Percentiles rank a stretch among this genome's conserved stretches.
phyloP scores from a whole-genome alignment of 2,113 vertebrate genomes.

The Hypanus sabinus region DNA sequence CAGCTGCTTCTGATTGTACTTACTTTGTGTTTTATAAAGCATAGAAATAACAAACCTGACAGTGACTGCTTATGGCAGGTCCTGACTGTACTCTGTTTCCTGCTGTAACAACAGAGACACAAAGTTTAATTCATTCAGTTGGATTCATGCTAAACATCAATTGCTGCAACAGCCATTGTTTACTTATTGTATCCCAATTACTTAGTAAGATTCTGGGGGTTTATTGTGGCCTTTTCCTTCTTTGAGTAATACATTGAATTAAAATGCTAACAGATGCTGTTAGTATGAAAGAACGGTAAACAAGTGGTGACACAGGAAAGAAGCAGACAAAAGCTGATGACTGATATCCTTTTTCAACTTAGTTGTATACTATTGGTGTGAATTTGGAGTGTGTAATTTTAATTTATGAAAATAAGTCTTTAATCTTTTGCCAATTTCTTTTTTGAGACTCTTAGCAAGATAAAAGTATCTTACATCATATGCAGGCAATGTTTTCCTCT shows the following conservation, averaged over 20 bases:
- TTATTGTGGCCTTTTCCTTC: conserved; percentile 1
- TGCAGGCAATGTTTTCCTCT: conserved; percentile 1
- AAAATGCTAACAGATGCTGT: conserved; percentile 21
- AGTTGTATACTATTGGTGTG: neutral
- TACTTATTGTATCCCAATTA: conserved; percentile 11
- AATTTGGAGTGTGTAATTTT: conserved; percentile 2
- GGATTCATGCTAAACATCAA: conserved; percentile 21
- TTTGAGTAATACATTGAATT: conserved; percentile 9
- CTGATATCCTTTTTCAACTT: conserved; percentile 5
- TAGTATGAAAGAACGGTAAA: conserved; percentile 1
- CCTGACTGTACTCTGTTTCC: conserved; percentile 9
- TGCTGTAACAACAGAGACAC: conserved; percentile 32
- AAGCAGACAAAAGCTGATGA: conserved; percentile 18
- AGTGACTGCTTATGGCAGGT: conserved; percentile 40
- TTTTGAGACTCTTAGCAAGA: neutral
- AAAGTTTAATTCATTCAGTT: conserved; percentile 33
- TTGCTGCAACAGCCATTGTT: conserved; percentile 15
- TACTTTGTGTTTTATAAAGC: conserved; percentile 40
- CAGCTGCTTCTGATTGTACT: conserved; percentile 41
- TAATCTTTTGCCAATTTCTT: conserved; percentile 35
- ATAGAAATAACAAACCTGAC: conserved; percentile 40
- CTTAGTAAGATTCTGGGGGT: neutral
- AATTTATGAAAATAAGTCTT: conserved; percentile 2
- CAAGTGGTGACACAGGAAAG: neutral
- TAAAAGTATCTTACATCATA: conserved; percentile 21